Conservation (phyloP, 2,113 vertebrate species). For the Oncorhynchus clarkii region DNA sequence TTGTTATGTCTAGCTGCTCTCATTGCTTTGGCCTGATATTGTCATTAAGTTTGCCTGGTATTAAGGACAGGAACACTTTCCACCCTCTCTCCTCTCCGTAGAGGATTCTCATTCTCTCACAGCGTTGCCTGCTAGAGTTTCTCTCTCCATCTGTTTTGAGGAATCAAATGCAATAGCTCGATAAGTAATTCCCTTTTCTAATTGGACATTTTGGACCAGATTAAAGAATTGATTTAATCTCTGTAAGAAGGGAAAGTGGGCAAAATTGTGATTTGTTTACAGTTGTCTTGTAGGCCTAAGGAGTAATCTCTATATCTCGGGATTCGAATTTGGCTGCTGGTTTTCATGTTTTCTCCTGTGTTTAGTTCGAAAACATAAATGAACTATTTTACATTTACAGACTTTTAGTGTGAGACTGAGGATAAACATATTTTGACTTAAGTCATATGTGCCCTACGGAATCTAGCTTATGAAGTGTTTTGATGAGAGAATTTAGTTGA, state of each 20-base stretch:
- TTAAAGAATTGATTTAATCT: constrained; percentile 39
- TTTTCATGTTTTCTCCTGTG: background rate
- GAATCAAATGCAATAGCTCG: constrained; percentile 28
- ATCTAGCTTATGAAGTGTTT: no score
- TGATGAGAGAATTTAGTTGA: no score
- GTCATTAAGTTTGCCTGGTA: constrained; percentile 39
- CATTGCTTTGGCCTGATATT: constrained; percentile 44
- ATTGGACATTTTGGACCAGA: constrained; percentile 29
- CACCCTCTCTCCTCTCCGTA: background rate
- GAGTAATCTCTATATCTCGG: background rate
- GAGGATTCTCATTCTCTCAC: constrained; percentile 1
- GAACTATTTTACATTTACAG: no score
- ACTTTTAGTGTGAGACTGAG: no score
- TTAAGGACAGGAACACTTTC: constrained; percentile 44
- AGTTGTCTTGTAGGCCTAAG: background rate
- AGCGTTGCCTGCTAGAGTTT: background rate
- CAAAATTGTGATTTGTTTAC: constrained; percentile 18
- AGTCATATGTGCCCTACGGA: no score
- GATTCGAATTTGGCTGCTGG: background rate
- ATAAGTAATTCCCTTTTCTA: constrained; percentile 24
- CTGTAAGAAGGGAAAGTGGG: constrained; percentile 12
- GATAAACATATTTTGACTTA: no score
- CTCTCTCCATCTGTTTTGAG: constrained; percentile 5
- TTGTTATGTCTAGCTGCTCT: constrained; percentile 54
- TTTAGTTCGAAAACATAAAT: no score